Percentiles rank a stretch among this genome's conserved stretches.
These are phyloP conservation scores for Lepidostoma basale DNA, from an alignment of 1,140 invertebrate genomes.

Conservation along the genomic window DNA sequence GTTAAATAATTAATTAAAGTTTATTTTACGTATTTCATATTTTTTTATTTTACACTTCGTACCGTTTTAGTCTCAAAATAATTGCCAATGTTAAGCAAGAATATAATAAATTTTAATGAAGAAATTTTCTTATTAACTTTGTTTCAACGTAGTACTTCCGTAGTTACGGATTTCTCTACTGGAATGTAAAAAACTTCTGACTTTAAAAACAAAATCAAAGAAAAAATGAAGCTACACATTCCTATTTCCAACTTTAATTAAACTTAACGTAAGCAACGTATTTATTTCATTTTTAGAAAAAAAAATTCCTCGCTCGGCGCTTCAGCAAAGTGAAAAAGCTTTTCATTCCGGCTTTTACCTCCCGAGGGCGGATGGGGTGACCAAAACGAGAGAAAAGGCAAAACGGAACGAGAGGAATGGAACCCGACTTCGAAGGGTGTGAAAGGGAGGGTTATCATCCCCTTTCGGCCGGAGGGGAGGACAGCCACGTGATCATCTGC, in stretches of 20 bases:
- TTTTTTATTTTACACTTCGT: too few species aligned
- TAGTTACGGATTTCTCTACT: too few species aligned
- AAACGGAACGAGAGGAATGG: neutral
- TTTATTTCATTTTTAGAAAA: constrained; percentile 22
- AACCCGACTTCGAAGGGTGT: neutral
- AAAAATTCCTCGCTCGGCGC: neutral
- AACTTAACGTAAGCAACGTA: constrained; percentile 12
- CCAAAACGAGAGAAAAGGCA: neutral
- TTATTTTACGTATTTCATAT: too few species aligned
- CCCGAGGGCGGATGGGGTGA: neutral
- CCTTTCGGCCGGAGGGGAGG: too few species aligned
- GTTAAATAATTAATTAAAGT: too few species aligned
- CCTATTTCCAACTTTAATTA: constrained; percentile 4
- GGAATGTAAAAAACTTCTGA: too few species aligned
- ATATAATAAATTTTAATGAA: too few species aligned
- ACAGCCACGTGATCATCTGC: constrained; percentile 18
- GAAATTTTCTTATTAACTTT: too few species aligned
- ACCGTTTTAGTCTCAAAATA: too few species aligned
- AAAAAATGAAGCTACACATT: neutral
- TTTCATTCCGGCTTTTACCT: constrained; percentile 12
- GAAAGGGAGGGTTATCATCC: neutral
- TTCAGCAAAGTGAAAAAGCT: constrained; percentile 19
- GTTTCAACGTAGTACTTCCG: too few species aligned
- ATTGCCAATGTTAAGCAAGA: too few species aligned
- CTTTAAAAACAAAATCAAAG: too few species aligned